These are phyloP conservation scores for Mylabris phalerata DNA, from an alignment of 1,140 invertebrate genomes.

Conservation along the genomic window DNA sequence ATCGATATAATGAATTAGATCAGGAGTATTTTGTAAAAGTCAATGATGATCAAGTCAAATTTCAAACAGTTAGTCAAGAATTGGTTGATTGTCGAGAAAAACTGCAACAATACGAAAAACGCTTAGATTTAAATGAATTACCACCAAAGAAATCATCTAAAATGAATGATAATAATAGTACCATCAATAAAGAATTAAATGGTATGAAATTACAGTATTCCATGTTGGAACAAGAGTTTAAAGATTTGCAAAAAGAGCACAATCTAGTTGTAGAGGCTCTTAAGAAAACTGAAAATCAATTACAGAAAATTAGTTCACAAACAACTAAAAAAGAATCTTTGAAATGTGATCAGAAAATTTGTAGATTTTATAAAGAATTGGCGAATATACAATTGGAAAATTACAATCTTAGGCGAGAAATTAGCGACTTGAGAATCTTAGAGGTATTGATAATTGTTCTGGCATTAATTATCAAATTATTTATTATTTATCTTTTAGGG, in stretches of 20 bases:
- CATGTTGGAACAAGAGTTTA: neutral
- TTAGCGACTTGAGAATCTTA: too few relatives aligned
- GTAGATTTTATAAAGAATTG: too few relatives aligned
- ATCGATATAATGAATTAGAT: conserved; percentile 1
- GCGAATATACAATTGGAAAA: too few relatives aligned
- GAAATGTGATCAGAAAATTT: too few relatives aligned
- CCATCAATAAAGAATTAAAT: neutral
- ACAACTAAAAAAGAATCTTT: too few relatives aligned
- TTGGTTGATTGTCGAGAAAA: conserved; percentile 2
- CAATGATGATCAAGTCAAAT: conserved; percentile 3
- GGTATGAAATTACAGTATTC: neutral
- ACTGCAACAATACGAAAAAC: neutral
- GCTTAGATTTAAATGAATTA: neutral
- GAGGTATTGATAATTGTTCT: too few relatives aligned
- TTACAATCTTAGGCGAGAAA: too few relatives aligned
- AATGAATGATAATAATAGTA: neutral
- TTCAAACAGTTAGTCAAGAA: conserved; percentile 8
- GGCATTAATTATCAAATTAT: too few relatives aligned
- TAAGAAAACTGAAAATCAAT: too few relatives aligned
- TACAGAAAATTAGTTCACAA: too few relatives aligned
- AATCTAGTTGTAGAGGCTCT: too few relatives aligned
- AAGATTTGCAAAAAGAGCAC: neutral
- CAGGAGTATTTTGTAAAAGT: conserved; percentile 1
- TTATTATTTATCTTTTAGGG: too few relatives aligned
- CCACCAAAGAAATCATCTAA: neutral